Base-by-base conservation (phyloP, 2,888 invertebrate species). In the Leistus spinibarbis region DNA sequence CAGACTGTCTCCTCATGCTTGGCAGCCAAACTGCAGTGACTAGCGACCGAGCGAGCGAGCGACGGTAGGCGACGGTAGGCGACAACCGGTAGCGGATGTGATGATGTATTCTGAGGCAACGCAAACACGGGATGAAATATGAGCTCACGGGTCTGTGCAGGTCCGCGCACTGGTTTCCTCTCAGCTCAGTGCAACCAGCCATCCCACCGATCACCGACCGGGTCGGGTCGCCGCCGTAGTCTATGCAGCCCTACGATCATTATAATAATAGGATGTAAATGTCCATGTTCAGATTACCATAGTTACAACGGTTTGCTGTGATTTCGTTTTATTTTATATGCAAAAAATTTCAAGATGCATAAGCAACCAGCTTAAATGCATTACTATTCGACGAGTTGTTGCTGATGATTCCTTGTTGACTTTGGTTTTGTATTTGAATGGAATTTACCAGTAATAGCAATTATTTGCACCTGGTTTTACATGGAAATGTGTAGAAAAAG, bases 221-320 rank as follows among this genome's bases (percentile, higher is more conserved):
- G n/a, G n/a, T n/a, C n/a, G n/a, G n/a, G n/a, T n/a, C n/a, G n/a
- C n/a, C n/a, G n/a, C n/a, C n/a, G n/a, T n/a, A n/a, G n/a, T 60
- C 60, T 22, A 60, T 60, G 22, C 60, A 60, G n/a, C 64, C 24
- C 22, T 40, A 13, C 40, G 40, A 40, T 64, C 64, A 64, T 64
- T 64, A 64, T 64, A 24, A 64, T 64, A 64, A 64, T 64, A 27
- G 64, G 23, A 64, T 64, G 64, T 23, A 64, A 64, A 64, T 64
- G 64, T 23, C 20, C 19, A 16, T 20, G 60, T 16, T 7, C 4
- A 10, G 40, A 40, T 40, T 40, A 40, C 40, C 40, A 40, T 40
- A 40, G 40, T 40, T 40, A 40, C 40, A 40, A 40, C 40, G 40
- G 40, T 2, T 40, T 13, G 40, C 7, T 40, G 40, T 40, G 40